Percentiles rank a stretch among this genome's conserved stretches.
Conservation (phyloP, 2,113 vertebrate species). For the Tyrannus savana region DNA sequence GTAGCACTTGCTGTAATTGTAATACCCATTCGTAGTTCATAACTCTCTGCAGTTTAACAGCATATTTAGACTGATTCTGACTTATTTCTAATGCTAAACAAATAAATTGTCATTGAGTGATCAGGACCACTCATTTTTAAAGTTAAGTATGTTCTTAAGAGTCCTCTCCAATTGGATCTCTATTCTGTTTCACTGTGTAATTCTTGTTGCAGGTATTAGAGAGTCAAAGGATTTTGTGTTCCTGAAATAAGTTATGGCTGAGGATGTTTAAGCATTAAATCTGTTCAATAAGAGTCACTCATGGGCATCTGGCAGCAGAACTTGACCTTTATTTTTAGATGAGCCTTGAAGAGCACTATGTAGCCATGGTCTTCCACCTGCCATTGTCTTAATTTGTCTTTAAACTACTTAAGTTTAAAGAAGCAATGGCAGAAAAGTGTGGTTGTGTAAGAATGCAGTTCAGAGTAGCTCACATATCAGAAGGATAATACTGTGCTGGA, state of each 20-base stretch:
- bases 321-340: conserved; percentile 4
- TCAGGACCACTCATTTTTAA: background rate
- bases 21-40: background rate
- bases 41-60: background rate
- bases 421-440: background rate
- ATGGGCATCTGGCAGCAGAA: background rate
- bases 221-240: background rate
- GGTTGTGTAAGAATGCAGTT: background rate
- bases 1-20: background rate
- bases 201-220: background rate
- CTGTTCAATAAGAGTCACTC: background rate
- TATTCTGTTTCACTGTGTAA: background rate
- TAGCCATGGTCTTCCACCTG: background rate
- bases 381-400: background rate
- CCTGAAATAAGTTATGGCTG: background rate
- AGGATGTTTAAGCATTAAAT: background rate
- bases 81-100: background rate
- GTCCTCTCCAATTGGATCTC: background rate
- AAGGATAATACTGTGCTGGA: background rate
- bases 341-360: background rate
- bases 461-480: background rate
- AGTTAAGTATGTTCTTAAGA: background rate
- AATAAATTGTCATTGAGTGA: background rate
- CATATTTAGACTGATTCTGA: background rate
- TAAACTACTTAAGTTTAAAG: background rate